Conservation (phyloP, 2,888 invertebrate species). For the Apantesis nais region DNA sequence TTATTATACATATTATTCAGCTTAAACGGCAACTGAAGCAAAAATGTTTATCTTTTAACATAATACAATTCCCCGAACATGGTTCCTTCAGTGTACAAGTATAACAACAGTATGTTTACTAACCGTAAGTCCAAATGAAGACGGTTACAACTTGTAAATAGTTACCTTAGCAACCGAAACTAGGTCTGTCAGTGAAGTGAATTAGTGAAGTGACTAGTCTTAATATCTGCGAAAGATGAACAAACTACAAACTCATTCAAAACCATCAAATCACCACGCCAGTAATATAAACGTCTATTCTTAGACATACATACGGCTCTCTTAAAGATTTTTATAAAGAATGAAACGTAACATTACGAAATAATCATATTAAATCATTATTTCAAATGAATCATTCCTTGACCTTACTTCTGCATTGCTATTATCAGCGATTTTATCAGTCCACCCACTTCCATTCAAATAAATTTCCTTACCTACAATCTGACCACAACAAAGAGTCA, state of each 20-base stretch:
- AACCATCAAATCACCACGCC: background rate
- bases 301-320: background rate
- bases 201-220: too few relatives aligned
- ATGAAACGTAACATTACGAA: background rate
- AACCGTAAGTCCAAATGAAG: background rate
- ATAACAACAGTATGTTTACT: background rate
- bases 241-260: background rate
- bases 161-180: background rate
- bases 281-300: background rate
- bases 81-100: background rate
- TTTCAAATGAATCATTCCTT: background rate
- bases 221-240: background rate
- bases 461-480: conserved; percentile 11
- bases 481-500: conserved; percentile 7
- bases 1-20: too few relatives aligned
- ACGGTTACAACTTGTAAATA: background rate
- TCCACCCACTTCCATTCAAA: conserved; percentile 17
- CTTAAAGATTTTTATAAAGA: background rate
- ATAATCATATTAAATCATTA: background rate
- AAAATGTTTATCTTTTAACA: too few relatives aligned
- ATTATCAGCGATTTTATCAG: conserved; percentile 10
- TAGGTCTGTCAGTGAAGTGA: too few relatives aligned
- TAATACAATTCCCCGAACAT: background rate
- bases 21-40: too few relatives aligned
- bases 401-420: conserved; percentile 14